Conservation (phyloP, 2,888 invertebrate species). For the Brachynemurus nebulosus region DNA sequence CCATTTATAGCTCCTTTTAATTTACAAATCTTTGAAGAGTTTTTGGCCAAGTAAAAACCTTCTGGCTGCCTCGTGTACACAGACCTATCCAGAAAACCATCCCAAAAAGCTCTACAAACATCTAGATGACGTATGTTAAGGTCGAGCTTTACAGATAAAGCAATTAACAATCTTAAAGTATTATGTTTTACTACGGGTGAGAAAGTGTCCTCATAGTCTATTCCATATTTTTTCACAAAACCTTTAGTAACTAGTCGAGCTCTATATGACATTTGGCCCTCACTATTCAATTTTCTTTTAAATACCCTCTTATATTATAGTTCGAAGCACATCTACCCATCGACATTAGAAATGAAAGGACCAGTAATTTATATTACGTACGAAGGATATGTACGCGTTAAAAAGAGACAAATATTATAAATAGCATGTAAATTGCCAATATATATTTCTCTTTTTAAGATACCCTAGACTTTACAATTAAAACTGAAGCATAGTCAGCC, state of each 20-base stretch:
- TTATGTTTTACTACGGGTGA: constrained; percentile 12
- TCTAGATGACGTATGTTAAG: constrained; percentile 9
- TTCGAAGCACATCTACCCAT: too few species aligned
- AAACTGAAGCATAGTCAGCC: too few species aligned
- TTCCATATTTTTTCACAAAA: constrained; percentile 7
- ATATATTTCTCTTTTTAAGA: too few species aligned
- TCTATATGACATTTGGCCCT: constrained; percentile 23
- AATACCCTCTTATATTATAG: too few species aligned
- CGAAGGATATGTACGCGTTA: too few species aligned
- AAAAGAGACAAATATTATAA: too few species aligned
- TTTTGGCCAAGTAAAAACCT: constrained; percentile 4
- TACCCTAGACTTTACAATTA: too few species aligned
- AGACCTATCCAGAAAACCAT: too few species aligned
- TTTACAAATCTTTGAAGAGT: too few species aligned
- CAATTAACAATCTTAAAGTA: constrained; percentile 10
- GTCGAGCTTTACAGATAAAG: constrained; percentile 8
- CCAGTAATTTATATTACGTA: too few species aligned
- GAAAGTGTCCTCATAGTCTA: constrained; percentile 11
- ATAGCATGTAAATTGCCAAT: too few species aligned
- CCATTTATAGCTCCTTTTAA: constrained; percentile 11
- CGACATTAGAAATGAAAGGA: too few species aligned
- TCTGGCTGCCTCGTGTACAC: constrained; percentile 1
- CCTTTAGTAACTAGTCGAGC: constrained; percentile 14
- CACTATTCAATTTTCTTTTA: constrained; percentile 17
- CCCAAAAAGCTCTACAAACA: constrained; percentile 11